These are phyloP conservation scores for Elaphurus davidianus DNA, from an alignment of 2,113 vertebrate species.

Conservation along the genomic window DNA sequence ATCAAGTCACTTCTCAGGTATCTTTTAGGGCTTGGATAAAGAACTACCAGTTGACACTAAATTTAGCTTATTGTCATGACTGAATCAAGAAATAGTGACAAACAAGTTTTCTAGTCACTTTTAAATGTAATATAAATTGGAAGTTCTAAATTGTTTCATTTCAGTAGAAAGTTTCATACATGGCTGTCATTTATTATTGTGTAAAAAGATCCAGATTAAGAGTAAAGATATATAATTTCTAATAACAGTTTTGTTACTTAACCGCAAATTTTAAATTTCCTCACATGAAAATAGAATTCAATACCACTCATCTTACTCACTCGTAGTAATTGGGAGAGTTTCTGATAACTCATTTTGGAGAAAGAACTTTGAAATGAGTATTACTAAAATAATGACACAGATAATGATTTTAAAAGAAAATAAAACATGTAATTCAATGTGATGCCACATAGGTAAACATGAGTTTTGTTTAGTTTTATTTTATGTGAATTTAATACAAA, in stretches of 20 bases:
- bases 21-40: background rate
- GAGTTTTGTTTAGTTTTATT: background rate
- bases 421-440: background rate
- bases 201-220: background rate
- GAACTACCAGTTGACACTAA: background rate
- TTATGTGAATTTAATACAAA: background rate
- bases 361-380: background rate
- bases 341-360: background rate
- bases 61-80: background rate
- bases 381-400: background rate
- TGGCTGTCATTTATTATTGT: background rate
- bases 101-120: background rate
- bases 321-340: background rate
- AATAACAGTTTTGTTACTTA: background rate
- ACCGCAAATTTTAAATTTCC: background rate
- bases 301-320: background rate
- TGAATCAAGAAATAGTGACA: background rate
- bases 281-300: background rate
- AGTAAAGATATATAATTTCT: background rate
- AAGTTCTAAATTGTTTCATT: background rate
- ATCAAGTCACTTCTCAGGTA: background rate
- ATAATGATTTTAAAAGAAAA: background rate
- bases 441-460: background rate
- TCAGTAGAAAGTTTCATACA: background rate
- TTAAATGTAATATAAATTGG: background rate